Evolutionary conservation across 2,888 invertebrate species (phyloP), one percentile per base, ranked within the genome.

Genomic region (Liopterus haemorrhoidalis): DNA sequence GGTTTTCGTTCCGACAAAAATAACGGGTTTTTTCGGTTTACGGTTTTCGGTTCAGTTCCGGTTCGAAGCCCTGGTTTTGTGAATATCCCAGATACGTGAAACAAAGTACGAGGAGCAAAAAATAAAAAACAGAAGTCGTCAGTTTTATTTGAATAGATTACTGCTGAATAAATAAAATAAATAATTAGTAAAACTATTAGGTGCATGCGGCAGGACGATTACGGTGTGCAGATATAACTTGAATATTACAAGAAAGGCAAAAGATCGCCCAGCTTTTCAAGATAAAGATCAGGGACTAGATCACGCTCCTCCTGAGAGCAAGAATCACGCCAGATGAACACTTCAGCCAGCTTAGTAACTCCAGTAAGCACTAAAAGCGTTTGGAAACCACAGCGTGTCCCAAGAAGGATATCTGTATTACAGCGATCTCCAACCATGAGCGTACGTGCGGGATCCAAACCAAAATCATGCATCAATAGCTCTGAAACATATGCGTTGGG

Each of bases 371-470:
- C 96, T 3, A 95, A 71, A 8, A 96, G 68, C 0, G 95, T 93
- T 65, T 84, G 81, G 61, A 94, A 84, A 2, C 91, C 90, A 65
- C 92, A 92, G 50, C 84, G 78, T 15, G 81, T 83, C 1, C 94
- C 97, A 55, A 97, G 74, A 41, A 87, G 73, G 49, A 97, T 94
- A 63, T 97, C 97, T 1, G 96, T 96, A 63, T 91, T 90, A 53
- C 86, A 83, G 53, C 88, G 81, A 68, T 94, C 93, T 18, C 93
- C 94, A 63, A 93, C 85, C 89, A 94, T 92, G 46, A 94, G 66
- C 4, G 93, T 92, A 55, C 86, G 78, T 28, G 76, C 71, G 0
- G 94, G 87, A 60, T 86, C 75, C 31, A 96, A 74, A 8, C 82
- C 78, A 63, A 83, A 81, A 8, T 81, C 73, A 47, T 81, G 76